Base-by-base conservation (phyloP, 2,888 invertebrate genomes). In the Oscheius sp. region DNA sequence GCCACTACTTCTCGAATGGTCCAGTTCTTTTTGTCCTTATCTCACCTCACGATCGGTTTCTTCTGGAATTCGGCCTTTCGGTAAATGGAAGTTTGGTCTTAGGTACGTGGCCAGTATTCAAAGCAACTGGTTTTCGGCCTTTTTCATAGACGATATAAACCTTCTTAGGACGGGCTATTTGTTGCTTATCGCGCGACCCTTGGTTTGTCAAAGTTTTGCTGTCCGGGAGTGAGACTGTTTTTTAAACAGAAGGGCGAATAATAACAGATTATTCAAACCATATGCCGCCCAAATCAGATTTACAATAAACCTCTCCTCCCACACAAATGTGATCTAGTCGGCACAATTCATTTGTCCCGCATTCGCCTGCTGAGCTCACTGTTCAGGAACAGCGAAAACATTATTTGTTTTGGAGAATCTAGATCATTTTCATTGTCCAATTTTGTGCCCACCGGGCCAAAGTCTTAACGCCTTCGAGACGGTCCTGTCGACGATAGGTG, bases 401-500 rank as follows among this genome's bases (percentile, higher is more conserved):
- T n/a, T n/a, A n/a, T n/a, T n/a, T n/a, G n/a, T n/a, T n/a, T n/a
- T n/a, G n/a, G n/a, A n/a, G n/a, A n/a, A n/a, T n/a, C n/a, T n/a
- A n/a, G n/a, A n/a, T n/a, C n/a, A n/a, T n/a, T n/a, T n/a, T n/a
- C n/a, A n/a, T n/a, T n/a, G n/a, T n/a, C n/a, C n/a, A n/a, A n/a
- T n/a, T n/a, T n/a, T n/a, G n/a, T n/a, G n/a, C n/a, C n/a, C n/a
- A n/a, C n/a, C n/a, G n/a, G 61, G 23, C n/a, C 61, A 61, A 61
- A 61, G 61, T 61, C 15, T 61, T 17, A 27, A n/a, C n/a, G n/a
- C n/a, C n/a, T n/a, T n/a, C n/a, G n/a, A n/a, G n/a, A 20, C 29
- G 42, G 45, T 61, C 61, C 61, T 61, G 61, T 61, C 61, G 27
- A 45, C 31, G 61, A 61, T 61, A 61, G 61, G 61, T 61, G 61